These are phyloP conservation scores for Lithobates sylvaticus DNA, from an alignment of 2,797 vertebrate genomes.

Conservation along the genomic window DNA sequence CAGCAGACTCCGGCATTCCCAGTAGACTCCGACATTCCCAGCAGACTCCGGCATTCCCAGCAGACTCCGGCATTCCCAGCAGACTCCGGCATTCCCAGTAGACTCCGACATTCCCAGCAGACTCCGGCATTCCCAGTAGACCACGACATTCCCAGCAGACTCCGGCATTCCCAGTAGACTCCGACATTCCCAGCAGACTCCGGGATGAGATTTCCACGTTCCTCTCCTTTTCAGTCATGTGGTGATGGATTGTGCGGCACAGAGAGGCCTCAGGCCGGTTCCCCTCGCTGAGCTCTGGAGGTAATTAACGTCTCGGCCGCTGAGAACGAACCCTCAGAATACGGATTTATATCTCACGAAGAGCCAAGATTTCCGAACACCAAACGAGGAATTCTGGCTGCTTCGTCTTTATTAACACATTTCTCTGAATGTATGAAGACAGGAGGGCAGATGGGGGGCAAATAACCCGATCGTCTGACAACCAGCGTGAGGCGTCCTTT, in stretches of 20 bases:
- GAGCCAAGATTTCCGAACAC: neutral
- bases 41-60: neutral
- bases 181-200: neutral
- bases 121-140: no score
- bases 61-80: neutral
- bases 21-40: no score
- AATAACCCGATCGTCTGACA: no score
- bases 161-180: neutral
- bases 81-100: no score
- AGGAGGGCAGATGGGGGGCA: no score
- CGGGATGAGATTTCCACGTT: neutral
- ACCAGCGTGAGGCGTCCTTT: no score
- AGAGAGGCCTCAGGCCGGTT: neutral
- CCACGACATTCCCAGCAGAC: neutral
- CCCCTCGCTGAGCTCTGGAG: neutral
- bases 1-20: neutral
- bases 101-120: neutral
- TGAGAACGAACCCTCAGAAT: neutral
- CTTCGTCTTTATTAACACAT: no score
- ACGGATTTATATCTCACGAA: neutral
- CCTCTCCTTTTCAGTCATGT: constrained; percentile 7
- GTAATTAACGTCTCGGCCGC: constrained; percentile 30
- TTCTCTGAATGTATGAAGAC: no score
- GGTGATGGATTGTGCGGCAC: neutral
- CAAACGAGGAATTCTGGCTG: no score